Conservation (phyloP, 1,140 invertebrate genomes). For the Pentalonia nigronervosa region DNA sequence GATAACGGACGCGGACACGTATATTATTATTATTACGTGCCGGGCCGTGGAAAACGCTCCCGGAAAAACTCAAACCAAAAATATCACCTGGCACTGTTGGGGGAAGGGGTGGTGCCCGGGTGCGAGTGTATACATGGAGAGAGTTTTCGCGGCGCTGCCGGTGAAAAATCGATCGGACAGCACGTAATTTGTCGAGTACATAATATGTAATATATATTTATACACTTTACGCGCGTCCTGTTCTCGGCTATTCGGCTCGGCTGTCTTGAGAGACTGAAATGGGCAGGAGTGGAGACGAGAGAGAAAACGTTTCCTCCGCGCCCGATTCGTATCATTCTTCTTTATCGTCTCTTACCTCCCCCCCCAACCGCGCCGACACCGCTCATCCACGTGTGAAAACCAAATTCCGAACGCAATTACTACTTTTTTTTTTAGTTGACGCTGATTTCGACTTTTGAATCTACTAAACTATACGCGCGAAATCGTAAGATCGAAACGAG, state of each 20-base stretch:
- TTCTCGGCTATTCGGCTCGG: neutral
- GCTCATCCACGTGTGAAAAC: too few species aligned
- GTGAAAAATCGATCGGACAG: constrained; percentile 31
- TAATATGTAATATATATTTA: neutral
- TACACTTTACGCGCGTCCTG: neutral
- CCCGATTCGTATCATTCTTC: neutral
- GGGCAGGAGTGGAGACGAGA: too few species aligned
- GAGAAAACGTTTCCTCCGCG: neutral
- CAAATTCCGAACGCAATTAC: constrained; percentile 13
- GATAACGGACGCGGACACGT: constrained; percentile 39
- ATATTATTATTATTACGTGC: neutral
- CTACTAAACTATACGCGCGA: neutral
- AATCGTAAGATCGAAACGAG: neutral
- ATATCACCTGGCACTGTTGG: neutral
- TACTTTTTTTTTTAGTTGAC: neutral
- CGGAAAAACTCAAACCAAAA: constrained; percentile 30
- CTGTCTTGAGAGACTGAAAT: neutral
- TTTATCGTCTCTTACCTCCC: neutral
- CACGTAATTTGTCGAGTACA: constrained; percentile 18
- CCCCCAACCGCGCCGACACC: too few species aligned
- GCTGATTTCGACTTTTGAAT: neutral
- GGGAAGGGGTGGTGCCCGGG: too few species aligned
- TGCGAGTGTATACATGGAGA: neutral
- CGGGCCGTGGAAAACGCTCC: neutral
- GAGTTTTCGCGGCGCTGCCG: neutral